These are phyloP conservation scores for Temnothorax unifasciatus DNA, from an alignment of 2,888 invertebrate genomes.

Conservation along the genomic window DNA sequence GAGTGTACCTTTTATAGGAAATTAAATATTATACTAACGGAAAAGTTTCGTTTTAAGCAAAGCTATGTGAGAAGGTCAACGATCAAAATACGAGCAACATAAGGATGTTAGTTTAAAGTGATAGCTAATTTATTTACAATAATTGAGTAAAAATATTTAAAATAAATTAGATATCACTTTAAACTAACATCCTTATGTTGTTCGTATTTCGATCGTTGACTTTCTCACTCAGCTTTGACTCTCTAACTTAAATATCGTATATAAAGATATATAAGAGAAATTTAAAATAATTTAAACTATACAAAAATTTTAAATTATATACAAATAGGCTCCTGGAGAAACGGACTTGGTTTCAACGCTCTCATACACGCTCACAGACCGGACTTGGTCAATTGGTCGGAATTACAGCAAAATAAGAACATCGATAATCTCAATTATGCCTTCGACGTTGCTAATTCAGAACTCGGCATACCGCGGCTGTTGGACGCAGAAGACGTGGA, in stretches of 20 bases:
- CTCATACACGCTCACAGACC: slow-evolving; percentile 99
- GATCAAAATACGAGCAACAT: too few species aligned
- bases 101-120: not conserved
- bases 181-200: not conserved
- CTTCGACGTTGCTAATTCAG: slow-evolving; percentile 97
- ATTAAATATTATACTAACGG: not conserved
- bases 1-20: not conserved
- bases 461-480: slow-evolving; percentile 96
- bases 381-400: slow-evolving; percentile 96
- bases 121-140: not conserved
- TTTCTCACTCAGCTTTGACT: not conserved
- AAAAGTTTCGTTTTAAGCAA: not conserved
- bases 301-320: not conserved
- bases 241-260: not conserved
- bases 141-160: too few species aligned
- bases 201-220: not conserved
- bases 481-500: slow-evolving; percentile 99
- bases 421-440: slow-evolving; percentile 99
- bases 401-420: slow-evolving; percentile 93
- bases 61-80: too few species aligned
- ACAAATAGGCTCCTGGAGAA: slow-evolving; percentile 94
- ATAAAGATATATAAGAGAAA: not conserved
- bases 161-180: too few species aligned
- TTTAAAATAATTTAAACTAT: slow-evolving; percentile 21
- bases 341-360: slow-evolving; percentile 98